Base-by-base conservation (phyloP, 2,113 vertebrate genomes). In the Parotia lawesii region DNA sequence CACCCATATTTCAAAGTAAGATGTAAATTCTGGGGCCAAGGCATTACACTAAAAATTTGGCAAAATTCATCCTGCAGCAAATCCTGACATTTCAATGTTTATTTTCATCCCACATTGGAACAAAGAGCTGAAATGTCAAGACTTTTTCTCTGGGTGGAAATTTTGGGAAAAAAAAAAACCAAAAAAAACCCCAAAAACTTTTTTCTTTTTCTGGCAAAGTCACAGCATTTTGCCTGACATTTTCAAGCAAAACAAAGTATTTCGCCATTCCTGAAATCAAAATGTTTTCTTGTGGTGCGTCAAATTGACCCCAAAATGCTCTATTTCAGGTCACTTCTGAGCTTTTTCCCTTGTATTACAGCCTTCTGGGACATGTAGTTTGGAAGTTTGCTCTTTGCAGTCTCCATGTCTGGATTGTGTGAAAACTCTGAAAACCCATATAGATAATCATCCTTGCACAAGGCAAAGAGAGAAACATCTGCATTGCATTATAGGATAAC, bases 11-110 rank as follows among this genome's bases (percentile, higher is more conserved):
- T 93, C 72, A 94, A 94, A 92, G 60, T 16, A 90, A 87, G 76
- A 89, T 45, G 40, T 56, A 88, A 94, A 93, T 84, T 25, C 57
- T 35, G 53, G 20, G 79, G 61, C 94, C 83, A 95, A 95, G 48
- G 28, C 23, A 90, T 93, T 86, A 89, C 81, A 75, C 13, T 15
- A 92, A 86, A 90, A 89, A 53, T 20, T 78, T 83, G 86, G 83
- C n/a, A 94, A 90, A 96, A 96, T 57, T 81, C 47, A 72, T 96
- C 53, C 86, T 78, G 77, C 48, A 93, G 75, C 71, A 93, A 90
- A 94, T 85, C 74, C 67, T 96, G 93, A 96, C 87, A 95, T 96
- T 96, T 96, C 74, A 87, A 37, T 94, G 61, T 90, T 95, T 95
- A 72, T 92, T 95, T 95, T 94, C 51, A 78, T 92, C 70, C 65